Conservation (phyloP, 64 coral and sea anemone genomes). For the Acropora yongei region DNA sequence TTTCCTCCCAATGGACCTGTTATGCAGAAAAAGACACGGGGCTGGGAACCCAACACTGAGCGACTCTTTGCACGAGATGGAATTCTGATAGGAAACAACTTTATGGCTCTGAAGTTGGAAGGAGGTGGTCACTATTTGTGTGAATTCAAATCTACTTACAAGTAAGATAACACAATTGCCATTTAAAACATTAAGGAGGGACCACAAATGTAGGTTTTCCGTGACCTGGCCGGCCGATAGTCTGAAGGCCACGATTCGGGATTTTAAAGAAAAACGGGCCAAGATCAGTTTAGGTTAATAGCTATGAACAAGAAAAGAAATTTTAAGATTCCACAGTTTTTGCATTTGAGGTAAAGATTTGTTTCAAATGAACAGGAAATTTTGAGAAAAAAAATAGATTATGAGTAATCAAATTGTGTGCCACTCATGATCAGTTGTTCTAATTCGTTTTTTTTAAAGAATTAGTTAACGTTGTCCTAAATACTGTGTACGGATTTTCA, state of each 20-base stretch:
- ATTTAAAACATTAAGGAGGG: not conserved
- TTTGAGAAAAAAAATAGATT: not conserved
- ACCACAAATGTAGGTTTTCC: not conserved
- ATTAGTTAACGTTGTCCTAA: not conserved
- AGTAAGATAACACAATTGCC: not conserved
- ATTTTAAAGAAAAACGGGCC: too few relatives aligned
- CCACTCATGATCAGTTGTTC: not conserved
- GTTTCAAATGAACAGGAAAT: too few relatives aligned
- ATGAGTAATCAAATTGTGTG: not conserved
- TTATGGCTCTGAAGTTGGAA: not conserved
- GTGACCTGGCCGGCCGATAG: not conserved
- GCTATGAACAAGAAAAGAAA: too few relatives aligned
- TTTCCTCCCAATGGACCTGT: not conserved
- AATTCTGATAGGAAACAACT: constrained; percentile 7
- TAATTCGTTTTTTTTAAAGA: not conserved
- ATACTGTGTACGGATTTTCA: not conserved
- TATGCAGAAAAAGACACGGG: not conserved
- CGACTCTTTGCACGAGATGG: not conserved
- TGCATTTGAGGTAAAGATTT: too few relatives aligned
- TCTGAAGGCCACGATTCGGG: too few relatives aligned
- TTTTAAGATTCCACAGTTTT: too few relatives aligned
- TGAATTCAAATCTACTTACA: not conserved
- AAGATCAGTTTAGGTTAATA: too few relatives aligned
- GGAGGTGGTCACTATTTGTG: not conserved
- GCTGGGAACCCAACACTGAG: not conserved